Base-by-base conservation (phyloP, 2,888 invertebrate species). In the Drosophila melanosoma region DNA sequence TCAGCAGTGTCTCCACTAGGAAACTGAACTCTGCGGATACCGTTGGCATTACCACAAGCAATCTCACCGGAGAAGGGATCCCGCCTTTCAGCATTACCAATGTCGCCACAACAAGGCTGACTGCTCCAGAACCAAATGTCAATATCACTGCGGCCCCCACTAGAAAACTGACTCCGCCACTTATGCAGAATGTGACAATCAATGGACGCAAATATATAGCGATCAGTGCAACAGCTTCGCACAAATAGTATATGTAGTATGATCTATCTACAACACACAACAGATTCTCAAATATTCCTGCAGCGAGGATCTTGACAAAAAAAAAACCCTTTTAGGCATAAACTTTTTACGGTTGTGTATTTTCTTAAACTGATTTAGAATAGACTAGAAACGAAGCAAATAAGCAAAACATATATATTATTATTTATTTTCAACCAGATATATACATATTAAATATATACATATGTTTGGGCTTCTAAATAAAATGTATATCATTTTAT, bases 161-260 rank as follows among this genome's bases (percentile, higher is more conserved):
- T 51, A 2, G 3, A 52, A 77, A 40, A 2, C 1, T 35, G 1
- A 78, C 70, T 3, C 89, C 89, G 3, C 86, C 81, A 3, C 0
- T 87, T 5, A 83, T 83, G 83, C 53, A 89, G 63, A 57, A 53
- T 17, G 87, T 89, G 6, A 0, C 59, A 5, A 73, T 87, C n/a
- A 69, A 68, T 3, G 72, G 72, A 4, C 84, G 82, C 36, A 89
- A 83, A 54, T 83, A 78, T 38, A 53, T 83, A 15, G 82, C 84
- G 11, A 40, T 83, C 2, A 73, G 72, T 54, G 87, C 58, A 5
- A 70, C 82, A 29, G 83, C 89, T 17, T 26, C 57, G 0, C 26
- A 54, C n/a, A n/a, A 20, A 42, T 20, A 42, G 7, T 20, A 12
- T 3, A 45, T 7, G 8, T 1, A 45, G 15, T 8, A 45, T 20